Base-by-base conservation (phyloP, 1,140 invertebrate species). In the Drosophila funebris region DNA sequence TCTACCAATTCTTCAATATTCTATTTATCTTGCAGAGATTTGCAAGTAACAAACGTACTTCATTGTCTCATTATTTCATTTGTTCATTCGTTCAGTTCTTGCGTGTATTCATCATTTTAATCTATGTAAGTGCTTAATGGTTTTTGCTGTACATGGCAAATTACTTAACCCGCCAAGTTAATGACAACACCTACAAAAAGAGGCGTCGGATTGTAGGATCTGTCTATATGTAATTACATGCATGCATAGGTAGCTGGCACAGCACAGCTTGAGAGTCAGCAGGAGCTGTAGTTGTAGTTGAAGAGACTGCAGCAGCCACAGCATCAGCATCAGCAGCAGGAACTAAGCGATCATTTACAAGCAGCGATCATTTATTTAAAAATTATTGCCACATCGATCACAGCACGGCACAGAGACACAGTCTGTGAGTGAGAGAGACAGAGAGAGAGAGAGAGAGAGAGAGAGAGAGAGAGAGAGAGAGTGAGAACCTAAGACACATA, bases 311-410 rank as follows among this genome's bases (percentile, higher is more conserved):
- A n/a, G n/a, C 24, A 36, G 39, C 22, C 2, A 8, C 53, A 20
- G 29, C 27, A 14, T 18, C 33, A 36, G 33, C 33, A 36, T 36
- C 33, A 13, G 7, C 48, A 37, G 58, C 24, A 39, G 78, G 60
- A 78, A 72, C 71, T 43, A 66, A 67, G 71, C 64, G 75, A 82
- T 88, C 82, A 88, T 82, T 87, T 88, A 88, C 78, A 87, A 72
- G 72, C 63, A 67, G 64, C 78, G 81, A 89, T 90, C 84, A 87
- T 89, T 90, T 89, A 90, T 89, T 89, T 89, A 80, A 89, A 90
- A 90, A 88, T 89, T 89, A 89, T 89, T 89, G 81, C 84, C 88
- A 90, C 84, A 89, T 90, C 85, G 84, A 89, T 89, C 84, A 48
- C 44, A 90, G 71, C 56, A 13, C 52, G 31, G 39, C 63, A 39